Evolutionary conservation across 2,888 invertebrate species (phyloP).

Genomic region (Tetranychus truncatus): DNA sequence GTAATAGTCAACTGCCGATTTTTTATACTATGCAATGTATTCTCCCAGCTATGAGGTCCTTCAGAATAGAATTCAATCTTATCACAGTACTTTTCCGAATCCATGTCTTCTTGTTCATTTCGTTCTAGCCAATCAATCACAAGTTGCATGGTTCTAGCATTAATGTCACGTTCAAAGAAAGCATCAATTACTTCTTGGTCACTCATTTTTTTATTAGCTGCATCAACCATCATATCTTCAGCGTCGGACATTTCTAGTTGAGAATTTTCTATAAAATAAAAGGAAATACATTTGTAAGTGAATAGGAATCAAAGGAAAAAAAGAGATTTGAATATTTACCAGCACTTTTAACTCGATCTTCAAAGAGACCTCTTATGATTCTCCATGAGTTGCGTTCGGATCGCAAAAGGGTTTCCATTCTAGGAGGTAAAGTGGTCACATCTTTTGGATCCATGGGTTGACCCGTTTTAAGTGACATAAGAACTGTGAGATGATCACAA

Average conservation of each 20-base stretch:
- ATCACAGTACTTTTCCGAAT: conserved; percentile 32
- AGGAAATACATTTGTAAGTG: conserved; percentile 13
- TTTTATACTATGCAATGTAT: conserved; percentile 56
- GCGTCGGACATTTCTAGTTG: background rate
- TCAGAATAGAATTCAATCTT: conserved; percentile 57
- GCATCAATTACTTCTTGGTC: conserved; percentile 43
- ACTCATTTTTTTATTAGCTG: conserved; percentile 35
- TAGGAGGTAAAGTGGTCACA: conserved; percentile 11
- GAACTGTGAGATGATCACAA: conserved; percentile 43
- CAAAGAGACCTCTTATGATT: conserved; percentile 57
- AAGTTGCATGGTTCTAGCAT: conserved; percentile 45
- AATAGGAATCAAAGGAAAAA: background rate
- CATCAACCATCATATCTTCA: conserved; percentile 19
- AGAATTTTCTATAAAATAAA: conserved; percentile 3
- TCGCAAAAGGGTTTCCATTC: conserved; percentile 37
- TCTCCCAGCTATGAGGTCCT: conserved; percentile 44
- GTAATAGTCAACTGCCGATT: conserved; percentile 17
- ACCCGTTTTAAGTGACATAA: conserved; percentile 33
- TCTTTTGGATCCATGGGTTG: conserved; percentile 20
- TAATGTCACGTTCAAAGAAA: conserved; percentile 41
- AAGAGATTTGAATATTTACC: conserved; percentile 22
- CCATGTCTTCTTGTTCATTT: conserved; percentile 45
- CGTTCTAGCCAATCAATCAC: conserved; percentile 83
- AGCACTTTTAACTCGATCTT: conserved; percentile 48
- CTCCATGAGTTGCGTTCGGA: conserved; percentile 78